phyloP scores from a whole-genome alignment of 2,888 invertebrate genomes.

The Yponomeuta plumbellus region DNA sequence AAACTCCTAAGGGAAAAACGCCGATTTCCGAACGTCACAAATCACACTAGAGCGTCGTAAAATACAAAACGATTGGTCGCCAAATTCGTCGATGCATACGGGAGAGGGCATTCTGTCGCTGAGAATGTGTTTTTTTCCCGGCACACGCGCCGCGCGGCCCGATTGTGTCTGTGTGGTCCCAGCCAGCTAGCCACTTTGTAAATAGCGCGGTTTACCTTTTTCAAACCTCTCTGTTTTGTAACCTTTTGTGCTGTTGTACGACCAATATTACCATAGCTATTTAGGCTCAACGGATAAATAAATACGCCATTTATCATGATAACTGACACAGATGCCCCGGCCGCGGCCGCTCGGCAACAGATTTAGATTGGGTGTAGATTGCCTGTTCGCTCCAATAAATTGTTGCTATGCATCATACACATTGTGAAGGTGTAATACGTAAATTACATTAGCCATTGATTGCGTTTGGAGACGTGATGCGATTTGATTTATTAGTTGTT shows the following conservation, averaged over 20 bases:
- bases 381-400: conserved; percentile 56
- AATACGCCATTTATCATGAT: conserved; percentile 76
- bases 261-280: conserved; percentile 77
- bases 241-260: conserved; percentile 77
- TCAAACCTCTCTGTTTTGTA: conserved; percentile 76
- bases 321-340: conserved; percentile 69
- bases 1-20: not conserved
- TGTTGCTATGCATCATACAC: conserved; percentile 56
- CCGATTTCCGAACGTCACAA: conserved; percentile 71
- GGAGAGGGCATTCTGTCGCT: conserved; percentile 68
- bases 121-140: conserved; percentile 68
- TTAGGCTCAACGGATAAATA: conserved; percentile 76
- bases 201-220: conserved; percentile 78
- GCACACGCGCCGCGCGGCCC: conserved; percentile 72
- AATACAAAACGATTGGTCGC: conserved; percentile 66
- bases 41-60: conserved; percentile 59
- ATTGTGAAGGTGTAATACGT: conserved; percentile 38
- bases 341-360: conserved; percentile 50
- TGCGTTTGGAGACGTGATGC: conserved; percentile 14
- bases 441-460: conserved; percentile 21
- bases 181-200: conserved; percentile 73
- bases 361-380: conserved; percentile 60
- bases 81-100: conserved; percentile 44
- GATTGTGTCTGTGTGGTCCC: conserved; percentile 75
- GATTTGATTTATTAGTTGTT: conserved; percentile 12